Evolutionary conservation across 2,888 invertebrate genomes (phyloP), one percentile per base, ranked within the genome.

Genomic region (Seira ritae): DNA sequence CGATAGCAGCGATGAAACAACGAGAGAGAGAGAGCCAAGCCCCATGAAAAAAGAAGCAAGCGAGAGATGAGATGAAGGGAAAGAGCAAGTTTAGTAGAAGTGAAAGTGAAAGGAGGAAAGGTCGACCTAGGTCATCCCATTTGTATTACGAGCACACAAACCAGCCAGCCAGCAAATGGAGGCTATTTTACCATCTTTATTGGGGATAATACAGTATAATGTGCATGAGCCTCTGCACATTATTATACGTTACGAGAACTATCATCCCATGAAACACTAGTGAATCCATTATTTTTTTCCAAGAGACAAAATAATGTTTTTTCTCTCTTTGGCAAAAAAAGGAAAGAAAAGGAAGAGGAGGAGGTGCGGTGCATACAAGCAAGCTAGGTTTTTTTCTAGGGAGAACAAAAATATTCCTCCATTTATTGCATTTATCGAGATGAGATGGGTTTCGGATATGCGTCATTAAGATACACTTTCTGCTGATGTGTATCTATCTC

Each of bases 131-230:
- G 86, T 86, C 86, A 84, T 83, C 79, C 86, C 82, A 86, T 86
- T 86, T 86, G 86, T 86, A 86, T 86, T 86, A 86, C 83, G 85
- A 85, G 85, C 86, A 86, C 84, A 86, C 84, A 85, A 83, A 86
- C 86, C 81, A 77, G 76, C 84, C 81, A 86, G 84, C 83, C 81
- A 83, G 84, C 79, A 85, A 85, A 85, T 86, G 82, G 83, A 80
- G 84, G 86, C 84, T 86, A 86, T 83, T 86, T 86, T 86, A 78
- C 78, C 81, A 78, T 77, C 81, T 85, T 84, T 86, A 85, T 84
- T 80, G 80, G 67, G 69, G 83, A 85, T 85, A 84, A 84, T 80
- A 82, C 72, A 67, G 71, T 76, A 70, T 81, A 75, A 68, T 50
- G 55, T 68, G 50, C 50, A 31, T 65, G 46, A 42, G 42, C 66